Conservation (phyloP, 1,140 invertebrate species). For the Atta cephalotes region DNA sequence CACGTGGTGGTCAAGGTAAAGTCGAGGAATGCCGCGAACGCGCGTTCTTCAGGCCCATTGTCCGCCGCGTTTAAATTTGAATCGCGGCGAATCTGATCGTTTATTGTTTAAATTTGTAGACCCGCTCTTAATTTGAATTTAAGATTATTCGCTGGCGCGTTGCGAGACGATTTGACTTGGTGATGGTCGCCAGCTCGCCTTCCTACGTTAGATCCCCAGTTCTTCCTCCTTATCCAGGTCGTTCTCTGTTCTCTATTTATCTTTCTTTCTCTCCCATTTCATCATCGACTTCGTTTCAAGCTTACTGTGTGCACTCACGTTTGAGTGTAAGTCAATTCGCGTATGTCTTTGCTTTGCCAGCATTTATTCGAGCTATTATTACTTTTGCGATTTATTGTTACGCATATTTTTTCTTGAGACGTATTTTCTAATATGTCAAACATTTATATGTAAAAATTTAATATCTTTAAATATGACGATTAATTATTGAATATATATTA, state of each 20-base stretch:
- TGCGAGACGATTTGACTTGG: conserved; percentile 84
- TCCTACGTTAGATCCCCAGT: conserved; percentile 68
- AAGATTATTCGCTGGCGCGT: conserved; percentile 84
- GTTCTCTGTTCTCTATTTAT: neutral
- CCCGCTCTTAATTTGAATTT: conserved; percentile 85
- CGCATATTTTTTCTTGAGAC: neutral
- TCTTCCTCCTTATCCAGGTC: conserved; percentile 34
- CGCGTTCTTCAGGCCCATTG: conserved; percentile 74
- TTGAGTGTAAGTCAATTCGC: conserved; percentile 45
- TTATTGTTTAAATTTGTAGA: conserved; percentile 85
- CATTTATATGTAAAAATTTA: neutral
- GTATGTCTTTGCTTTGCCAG: neutral
- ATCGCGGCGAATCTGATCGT: conserved; percentile 84
- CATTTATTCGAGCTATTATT: conserved; percentile 38
- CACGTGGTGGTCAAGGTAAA: conserved; percentile 65
- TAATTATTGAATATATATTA: neutral
- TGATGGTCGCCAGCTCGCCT: conserved; percentile 81
- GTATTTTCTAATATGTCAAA: neutral
- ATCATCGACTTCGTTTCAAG: conserved; percentile 49
- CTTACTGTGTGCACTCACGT: conserved; percentile 39
- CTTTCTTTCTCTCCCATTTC: conserved; percentile 33
- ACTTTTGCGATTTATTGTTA: conserved; percentile 12
- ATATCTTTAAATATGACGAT: neutral
- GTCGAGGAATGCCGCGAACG: conserved; percentile 70
- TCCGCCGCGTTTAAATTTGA: conserved; percentile 83